Conservation (phyloP, 2,113 vertebrate genomes). For the Cnemophilus loriae region DNA sequence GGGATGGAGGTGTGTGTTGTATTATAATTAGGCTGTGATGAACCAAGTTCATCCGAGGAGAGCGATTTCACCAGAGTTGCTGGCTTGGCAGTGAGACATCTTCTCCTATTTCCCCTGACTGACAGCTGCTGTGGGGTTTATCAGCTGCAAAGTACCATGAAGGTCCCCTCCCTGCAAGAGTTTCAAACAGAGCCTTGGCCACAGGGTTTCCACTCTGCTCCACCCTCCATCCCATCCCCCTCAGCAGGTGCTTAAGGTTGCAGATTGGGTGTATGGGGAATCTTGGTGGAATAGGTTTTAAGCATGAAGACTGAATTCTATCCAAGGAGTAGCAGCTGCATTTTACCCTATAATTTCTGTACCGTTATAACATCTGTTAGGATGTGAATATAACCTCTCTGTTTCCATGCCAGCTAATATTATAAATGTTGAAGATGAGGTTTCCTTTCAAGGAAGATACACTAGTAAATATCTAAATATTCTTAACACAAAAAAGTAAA, state of each 20-base stretch:
- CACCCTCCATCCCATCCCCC: background rate
- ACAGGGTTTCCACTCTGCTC: background rate
- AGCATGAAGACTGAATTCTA: background rate
- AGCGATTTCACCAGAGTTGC: background rate
- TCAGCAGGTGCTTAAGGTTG: background rate
- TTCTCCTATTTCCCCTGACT: background rate
- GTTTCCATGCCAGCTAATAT: background rate
- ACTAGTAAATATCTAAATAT: background rate
- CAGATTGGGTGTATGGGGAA: rapidly evolving
- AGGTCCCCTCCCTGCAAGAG: background rate
- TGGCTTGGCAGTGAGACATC: background rate
- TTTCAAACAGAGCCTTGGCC: background rate
- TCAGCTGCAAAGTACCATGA: background rate
- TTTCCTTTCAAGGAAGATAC: background rate
- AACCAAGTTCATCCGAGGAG: background rate
- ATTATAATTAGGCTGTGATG: background rate
- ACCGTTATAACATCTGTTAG: background rate
- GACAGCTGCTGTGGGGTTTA: background rate
- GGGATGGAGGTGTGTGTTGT: background rate
- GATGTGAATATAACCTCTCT: background rate
- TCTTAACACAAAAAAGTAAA: background rate
- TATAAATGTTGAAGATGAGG: background rate
- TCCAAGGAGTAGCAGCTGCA: background rate
- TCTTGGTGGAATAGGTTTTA: background rate
- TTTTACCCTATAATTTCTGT: background rate